Evolutionary conservation across 2,888 invertebrate species (phyloP), one percentile per base, ranked within the genome.

Genomic region (Bugula neritina): DNA sequence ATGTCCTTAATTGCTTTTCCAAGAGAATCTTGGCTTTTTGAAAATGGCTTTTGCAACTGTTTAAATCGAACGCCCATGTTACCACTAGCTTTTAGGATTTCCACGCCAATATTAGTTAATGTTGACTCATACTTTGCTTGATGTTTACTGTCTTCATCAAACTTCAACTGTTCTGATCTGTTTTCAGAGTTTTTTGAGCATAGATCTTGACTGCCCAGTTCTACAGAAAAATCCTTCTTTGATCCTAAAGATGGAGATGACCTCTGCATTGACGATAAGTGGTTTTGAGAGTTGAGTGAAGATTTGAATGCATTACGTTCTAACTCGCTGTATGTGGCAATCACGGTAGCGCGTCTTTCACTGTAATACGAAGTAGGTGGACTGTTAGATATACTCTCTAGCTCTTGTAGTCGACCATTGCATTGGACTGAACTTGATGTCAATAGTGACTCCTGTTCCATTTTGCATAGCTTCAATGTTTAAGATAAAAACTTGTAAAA

Each of bases 71-170:
- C 55, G 5, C 55, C 55, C 55, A 55, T 55, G 5, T 17, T 55
- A 23, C 55, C 55, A 13, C 13, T 55, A n/a, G 55, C 55, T n/a
- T 55, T 55, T 23, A 55, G 5, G n/a, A 23, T 13, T n/a, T 55
- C 55, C n/a, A 55, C 55, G 13, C 55, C 55, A 55, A 55, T 55
- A 55, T 55, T 55, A 55, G 55, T 55, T 23, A 55, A 55, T n/a
- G 55, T 55, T 17, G 55, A 55, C 5, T 23, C 55, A 55, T 55
- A 55, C 25, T 55, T 55, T 55, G 55, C 55, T 25, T 55, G 55
- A 25, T 55, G 5, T n/a, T 55, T 55, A 55, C 23, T 55, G 5
- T 55, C 55, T 55, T 5, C 25, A 25, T 55, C 55, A 10, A 55
- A 23, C 23, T 55, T 55, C 3, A 5, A 25, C 5, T n/a, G 21